These are phyloP conservation scores for Cyprinella venusta DNA, from an alignment of 2,797 vertebrate species.

Conservation along the genomic window DNA sequence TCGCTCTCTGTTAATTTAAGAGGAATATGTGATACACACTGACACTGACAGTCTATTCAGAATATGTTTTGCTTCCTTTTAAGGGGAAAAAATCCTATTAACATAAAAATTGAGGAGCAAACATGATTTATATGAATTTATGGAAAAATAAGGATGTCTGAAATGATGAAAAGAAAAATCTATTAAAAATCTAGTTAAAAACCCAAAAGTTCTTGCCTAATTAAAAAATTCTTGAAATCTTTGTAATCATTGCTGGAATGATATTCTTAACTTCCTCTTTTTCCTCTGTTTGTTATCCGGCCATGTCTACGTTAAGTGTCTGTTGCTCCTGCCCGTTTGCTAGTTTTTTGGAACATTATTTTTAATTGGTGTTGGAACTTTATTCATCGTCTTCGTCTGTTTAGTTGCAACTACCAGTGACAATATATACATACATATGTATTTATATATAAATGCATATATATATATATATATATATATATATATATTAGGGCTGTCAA, in stretches of 20 bases:
- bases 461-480: no score
- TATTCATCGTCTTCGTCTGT: no score
- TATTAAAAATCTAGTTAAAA: neutral
- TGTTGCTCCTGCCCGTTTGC: no score
- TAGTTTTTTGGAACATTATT: no score
- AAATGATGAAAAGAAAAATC: slow-evolving; percentile 11
- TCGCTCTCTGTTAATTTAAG: slow-evolving; percentile 11
- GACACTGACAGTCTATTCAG: neutral
- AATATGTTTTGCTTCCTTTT: slow-evolving; percentile 6
- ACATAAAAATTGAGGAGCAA: neutral
- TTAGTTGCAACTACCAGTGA: no score
- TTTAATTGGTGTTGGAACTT: no score
- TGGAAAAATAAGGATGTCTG: neutral
- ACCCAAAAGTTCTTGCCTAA: neutral
- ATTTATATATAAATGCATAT: no score
- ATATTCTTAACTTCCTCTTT: neutral
- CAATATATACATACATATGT: no score
- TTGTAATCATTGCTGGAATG: neutral
- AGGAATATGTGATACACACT: slow-evolving; percentile 6
- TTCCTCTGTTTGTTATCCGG: no score
- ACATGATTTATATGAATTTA: slow-evolving; percentile 27
- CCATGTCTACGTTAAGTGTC: no score
- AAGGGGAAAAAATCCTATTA: neutral
- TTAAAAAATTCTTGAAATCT: neutral
- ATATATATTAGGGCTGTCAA: no score